Conservation (phyloP, 2,113 vertebrate genomes). For the Bujurquina vittata region DNA sequence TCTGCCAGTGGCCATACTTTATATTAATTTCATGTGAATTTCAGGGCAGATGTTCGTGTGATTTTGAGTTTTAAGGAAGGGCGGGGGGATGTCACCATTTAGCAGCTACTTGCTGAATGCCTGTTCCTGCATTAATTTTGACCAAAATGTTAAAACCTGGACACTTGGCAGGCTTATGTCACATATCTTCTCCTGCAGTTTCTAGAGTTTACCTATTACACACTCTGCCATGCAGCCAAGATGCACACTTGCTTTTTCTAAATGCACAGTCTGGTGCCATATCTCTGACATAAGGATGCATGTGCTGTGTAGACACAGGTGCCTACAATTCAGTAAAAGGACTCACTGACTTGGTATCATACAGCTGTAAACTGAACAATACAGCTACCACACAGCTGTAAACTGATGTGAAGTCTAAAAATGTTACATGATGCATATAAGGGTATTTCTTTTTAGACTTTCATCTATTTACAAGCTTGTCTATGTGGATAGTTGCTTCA, state of each 20-base stretch:
- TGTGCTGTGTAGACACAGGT: neutral
- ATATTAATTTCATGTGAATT: constrained; percentile 38
- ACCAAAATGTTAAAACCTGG: constrained; percentile 21
- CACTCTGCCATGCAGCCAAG: neutral
- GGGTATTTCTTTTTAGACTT: neutral
- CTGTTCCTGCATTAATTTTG: constrained; percentile 33
- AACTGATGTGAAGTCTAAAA: neutral
- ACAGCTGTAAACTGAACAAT: neutral
- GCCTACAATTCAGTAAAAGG: neutral
- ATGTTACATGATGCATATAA: neutral
- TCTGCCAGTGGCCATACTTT: constrained; percentile 42
- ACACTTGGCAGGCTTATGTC: constrained; percentile 58
- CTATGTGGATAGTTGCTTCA: neutral
- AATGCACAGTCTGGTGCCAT: neutral
- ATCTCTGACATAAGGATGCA: neutral
- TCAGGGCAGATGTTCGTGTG: constrained; percentile 35
- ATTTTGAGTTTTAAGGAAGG: constrained; percentile 15
- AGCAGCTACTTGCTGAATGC: constrained; percentile 67
- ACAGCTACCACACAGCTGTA: neutral
- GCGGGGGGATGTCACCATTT: constrained; percentile 36
- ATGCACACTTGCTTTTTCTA: neutral
- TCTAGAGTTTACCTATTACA: constrained; percentile 29
- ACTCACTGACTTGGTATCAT: neutral
- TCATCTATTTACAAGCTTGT: neutral
- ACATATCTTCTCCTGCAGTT: constrained; percentile 56